phyloP scores from a whole-genome alignment of 2,888 invertebrate genomes.

The Seira musarum region DNA sequence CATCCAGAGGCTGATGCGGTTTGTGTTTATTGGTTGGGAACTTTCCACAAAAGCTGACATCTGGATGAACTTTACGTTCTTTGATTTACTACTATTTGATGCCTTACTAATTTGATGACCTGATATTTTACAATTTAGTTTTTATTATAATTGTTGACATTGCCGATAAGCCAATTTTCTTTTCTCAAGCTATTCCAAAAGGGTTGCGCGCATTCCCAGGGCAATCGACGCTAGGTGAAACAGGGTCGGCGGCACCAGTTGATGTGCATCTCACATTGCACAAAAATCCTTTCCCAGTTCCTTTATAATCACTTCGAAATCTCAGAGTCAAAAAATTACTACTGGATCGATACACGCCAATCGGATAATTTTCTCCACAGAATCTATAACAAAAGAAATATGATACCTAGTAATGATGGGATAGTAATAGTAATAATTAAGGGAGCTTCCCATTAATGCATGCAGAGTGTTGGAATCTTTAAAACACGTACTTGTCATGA shows the following conservation, averaged over 20 bases:
- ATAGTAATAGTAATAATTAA: too few species aligned
- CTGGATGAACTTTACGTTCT: too few species aligned
- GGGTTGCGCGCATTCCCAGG: slow-evolving; percentile 23
- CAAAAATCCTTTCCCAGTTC: slow-evolving; percentile 59
- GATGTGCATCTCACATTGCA: slow-evolving; percentile 54
- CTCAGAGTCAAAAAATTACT: slow-evolving; percentile 54
- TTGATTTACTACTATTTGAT: too few species aligned
- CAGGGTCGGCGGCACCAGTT: slow-evolving; percentile 30
- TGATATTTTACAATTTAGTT: too few species aligned
- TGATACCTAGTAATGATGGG: background rate
- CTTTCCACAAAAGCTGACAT: too few species aligned
- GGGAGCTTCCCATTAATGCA: too few species aligned
- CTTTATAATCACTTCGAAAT: slow-evolving; percentile 55
- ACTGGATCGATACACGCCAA: slow-evolving; percentile 54
- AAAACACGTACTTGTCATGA: slow-evolving; percentile 56
- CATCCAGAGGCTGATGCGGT: too few species aligned
- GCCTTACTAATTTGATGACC: too few species aligned
- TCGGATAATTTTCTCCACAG: slow-evolving; percentile 61
- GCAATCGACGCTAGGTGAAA: slow-evolving; percentile 33
- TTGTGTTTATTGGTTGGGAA: too few species aligned
- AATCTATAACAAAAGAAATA: slow-evolving; percentile 49
- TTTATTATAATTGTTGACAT: too few species aligned
- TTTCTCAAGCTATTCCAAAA: background rate
- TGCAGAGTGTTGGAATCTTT: background rate
- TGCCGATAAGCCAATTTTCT: too few species aligned